Conservation (phyloP, 2,797 vertebrate genomes). For the Manis javanica region DNA sequence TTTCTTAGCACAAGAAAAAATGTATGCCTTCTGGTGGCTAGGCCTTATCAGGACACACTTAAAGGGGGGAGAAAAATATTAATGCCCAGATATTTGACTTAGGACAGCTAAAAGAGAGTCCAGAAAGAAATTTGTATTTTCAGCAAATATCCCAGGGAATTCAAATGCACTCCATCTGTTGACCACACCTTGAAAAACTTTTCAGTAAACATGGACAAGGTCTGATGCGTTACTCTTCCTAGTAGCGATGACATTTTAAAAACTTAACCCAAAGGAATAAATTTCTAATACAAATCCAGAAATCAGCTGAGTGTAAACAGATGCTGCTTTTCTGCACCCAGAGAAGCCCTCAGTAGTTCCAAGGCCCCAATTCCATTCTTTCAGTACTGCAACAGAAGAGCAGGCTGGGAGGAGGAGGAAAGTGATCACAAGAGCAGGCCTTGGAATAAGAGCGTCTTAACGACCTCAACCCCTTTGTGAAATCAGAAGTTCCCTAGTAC, state of each 20-base stretch:
- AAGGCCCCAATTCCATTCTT: constrained; percentile 7
- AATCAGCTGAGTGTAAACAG: not conserved
- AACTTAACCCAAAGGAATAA: not conserved
- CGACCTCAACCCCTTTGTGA: not conserved
- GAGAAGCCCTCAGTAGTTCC: not conserved
- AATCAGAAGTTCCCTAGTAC: not conserved
- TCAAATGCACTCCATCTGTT: not conserved
- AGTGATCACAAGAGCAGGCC: not conserved
- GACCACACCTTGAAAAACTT: not conserved
- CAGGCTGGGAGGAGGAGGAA: not conserved
- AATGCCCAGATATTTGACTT: not conserved
- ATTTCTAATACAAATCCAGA: constrained; percentile 22
- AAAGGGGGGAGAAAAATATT: not conserved
- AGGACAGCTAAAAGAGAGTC: not conserved
- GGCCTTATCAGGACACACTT: not conserved
- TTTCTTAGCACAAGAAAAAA: constrained; percentile 47
- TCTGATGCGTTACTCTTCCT: not conserved
- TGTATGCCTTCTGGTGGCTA: not conserved
- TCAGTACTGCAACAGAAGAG: not conserved
- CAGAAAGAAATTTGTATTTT: not conserved
- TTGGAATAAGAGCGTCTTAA: not conserved
- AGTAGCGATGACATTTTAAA: not conserved
- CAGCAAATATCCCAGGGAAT: not conserved
- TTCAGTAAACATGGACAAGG: not conserved
- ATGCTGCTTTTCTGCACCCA: not conserved